Evolutionary conservation across 2,797 vertebrate genomes (phyloP).

Genomic region (Tachyglossus aculeatus): DNA sequence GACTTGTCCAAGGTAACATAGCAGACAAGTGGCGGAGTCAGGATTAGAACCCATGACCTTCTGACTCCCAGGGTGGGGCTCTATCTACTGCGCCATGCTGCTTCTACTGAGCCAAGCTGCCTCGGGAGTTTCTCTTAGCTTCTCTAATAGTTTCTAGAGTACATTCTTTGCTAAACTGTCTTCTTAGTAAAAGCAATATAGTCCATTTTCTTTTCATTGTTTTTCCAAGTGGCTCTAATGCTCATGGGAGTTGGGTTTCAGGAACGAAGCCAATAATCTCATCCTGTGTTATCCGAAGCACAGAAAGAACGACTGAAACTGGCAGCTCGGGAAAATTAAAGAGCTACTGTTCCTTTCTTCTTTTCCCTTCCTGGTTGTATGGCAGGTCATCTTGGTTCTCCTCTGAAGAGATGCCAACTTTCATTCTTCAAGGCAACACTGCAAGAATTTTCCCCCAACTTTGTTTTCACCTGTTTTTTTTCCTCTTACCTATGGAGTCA

Average conservation of each 20-base stretch:
- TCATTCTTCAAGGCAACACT: neutral
- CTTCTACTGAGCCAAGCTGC: too few relatives aligned
- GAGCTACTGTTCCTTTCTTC: neutral
- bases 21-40: too few relatives aligned
- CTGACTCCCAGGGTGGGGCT: too few relatives aligned
- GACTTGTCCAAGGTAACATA: too few relatives aligned
- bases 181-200: slow-evolving; percentile 38
- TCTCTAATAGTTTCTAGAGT: too few relatives aligned
- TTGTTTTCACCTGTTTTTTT: slow-evolving; percentile 9
- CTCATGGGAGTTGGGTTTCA: slow-evolving; percentile 12
- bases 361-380: neutral
- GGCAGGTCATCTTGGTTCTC: neutral
- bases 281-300: slow-evolving; percentile 18
- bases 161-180: too few relatives aligned
- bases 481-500: too few relatives aligned
- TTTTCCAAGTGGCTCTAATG: slow-evolving; percentile 18
- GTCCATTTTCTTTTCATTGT: slow-evolving; percentile 26
- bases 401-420: neutral
- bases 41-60: too few relatives aligned
- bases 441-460: neutral
- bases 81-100: too few relatives aligned
- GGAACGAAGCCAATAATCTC: slow-evolving; percentile 43
- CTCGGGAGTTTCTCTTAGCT: too few relatives aligned
- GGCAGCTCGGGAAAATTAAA: slow-evolving; percentile 1
- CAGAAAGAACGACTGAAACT: slow-evolving; percentile 28